Evolutionary conservation across 2,113 vertebrate species (phyloP).

Genomic region (Notothenia coriiceps): DNA sequence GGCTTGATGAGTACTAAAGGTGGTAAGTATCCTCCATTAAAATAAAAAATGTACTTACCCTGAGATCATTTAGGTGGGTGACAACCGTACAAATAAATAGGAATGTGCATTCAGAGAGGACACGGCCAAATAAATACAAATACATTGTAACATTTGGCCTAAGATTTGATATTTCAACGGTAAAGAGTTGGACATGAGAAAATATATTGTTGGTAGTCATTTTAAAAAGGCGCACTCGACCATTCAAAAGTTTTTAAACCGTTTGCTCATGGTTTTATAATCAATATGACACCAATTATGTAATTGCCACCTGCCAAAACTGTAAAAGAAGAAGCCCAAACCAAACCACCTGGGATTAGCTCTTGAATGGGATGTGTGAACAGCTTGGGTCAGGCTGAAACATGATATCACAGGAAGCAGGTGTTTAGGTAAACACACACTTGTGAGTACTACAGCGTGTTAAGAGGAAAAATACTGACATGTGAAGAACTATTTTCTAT

Average conservation of each 20-base stretch:
- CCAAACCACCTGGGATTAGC: neutral
- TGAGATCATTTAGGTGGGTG: neutral
- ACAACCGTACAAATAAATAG: neutral
- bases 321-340: neutral
- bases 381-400: constrained; percentile 48
- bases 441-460: constrained; percentile 64
- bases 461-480: constrained; percentile 66
- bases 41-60: neutral
- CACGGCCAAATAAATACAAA: neutral
- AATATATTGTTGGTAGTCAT: neutral
- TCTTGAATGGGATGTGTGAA: constrained; percentile 44
- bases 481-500: constrained; percentile 48
- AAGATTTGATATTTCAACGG: neutral
- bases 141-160: neutral
- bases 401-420: constrained; percentile 49
- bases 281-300: neutral
- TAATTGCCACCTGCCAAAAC: neutral
- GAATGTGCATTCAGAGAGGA: neutral
- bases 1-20: rapidly evolving
- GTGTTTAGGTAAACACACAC: constrained; percentile 71
- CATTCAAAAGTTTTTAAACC: neutral
- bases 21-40: neutral
- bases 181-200: neutral
- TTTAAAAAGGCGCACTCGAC: neutral
- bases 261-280: neutral